phyloP scores from a whole-genome alignment of 2,797 vertebrate genomes.

The Muscicapa striata region DNA sequence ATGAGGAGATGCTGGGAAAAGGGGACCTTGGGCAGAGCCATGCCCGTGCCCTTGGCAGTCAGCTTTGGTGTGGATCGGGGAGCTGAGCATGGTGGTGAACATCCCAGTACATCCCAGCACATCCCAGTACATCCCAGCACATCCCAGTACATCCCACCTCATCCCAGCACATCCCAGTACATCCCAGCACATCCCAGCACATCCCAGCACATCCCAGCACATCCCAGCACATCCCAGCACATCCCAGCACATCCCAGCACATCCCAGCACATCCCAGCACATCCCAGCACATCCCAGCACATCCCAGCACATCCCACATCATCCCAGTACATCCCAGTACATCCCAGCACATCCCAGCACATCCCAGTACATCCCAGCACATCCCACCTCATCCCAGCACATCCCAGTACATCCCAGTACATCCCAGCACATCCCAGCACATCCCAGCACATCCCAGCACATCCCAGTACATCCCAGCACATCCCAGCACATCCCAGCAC shows the following conservation, averaged over 20 bases:
- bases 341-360: not conserved
- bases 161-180: not conserved
- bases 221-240: too few relatives aligned
- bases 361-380: not conserved
- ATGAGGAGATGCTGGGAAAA: not conserved
- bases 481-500: not conserved
- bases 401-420: not conserved
- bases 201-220: not conserved
- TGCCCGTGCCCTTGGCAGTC: rapidly evolving
- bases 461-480: not conserved
- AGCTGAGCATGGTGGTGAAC: not conserved
- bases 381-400: not conserved
- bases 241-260: too few relatives aligned
- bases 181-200: not conserved
- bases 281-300: too few relatives aligned
- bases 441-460: rapidly evolving
- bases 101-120: not conserved
- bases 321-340: not conserved
- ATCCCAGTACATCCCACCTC: not conserved
- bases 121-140: not conserved
- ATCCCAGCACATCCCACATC: too few relatives aligned
- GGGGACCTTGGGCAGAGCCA: not conserved
- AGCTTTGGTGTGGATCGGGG: not conserved
- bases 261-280: not conserved
- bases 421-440: not conserved